Evolutionary conservation across 1,140 invertebrate genomes (phyloP).

Genomic region (Prorops nasuta): DNA sequence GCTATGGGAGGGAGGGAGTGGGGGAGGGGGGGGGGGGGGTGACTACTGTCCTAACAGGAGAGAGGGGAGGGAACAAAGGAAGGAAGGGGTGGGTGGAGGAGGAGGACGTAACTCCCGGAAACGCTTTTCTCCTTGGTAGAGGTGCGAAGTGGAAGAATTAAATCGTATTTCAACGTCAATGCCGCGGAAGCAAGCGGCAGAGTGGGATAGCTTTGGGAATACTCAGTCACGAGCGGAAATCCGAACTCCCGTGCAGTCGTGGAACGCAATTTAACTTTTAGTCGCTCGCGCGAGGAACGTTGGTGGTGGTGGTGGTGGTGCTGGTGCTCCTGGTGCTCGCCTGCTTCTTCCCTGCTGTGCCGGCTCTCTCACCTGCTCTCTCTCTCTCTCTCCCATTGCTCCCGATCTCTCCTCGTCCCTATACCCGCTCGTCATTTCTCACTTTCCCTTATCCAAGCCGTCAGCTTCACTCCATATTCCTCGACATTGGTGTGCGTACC

Average conservation of each 20-base stretch:
- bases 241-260: conserved; percentile 35
- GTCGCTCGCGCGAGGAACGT: conserved; percentile 34
- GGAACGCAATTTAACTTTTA: conserved; percentile 52
- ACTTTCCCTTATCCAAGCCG: conserved; percentile 7
- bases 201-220: conserved; percentile 37
- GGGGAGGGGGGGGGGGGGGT: not conserved
- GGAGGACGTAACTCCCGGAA: not conserved
- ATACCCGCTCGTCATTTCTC: not conserved
- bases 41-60: too few relatives aligned
- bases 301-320: conserved; percentile 6
- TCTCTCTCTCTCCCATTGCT: conserved; percentile 1
- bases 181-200: conserved; percentile 25
- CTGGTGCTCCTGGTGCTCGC: conserved; percentile 11
- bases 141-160: conserved; percentile 47
- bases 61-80: not conserved
- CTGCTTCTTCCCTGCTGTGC: too few relatives aligned
- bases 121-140: conserved; percentile 10
- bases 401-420: not conserved
- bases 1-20: not conserved
- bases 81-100: not conserved
- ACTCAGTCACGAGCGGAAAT: conserved; percentile 45
- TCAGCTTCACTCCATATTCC: too few relatives aligned
- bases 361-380: not conserved
- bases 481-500: too few relatives aligned
- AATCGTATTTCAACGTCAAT: conserved; percentile 50